Evolutionary conservation across 2,113 vertebrate species (phyloP).

Genomic region (Pachycephala philippinensis): DNA sequence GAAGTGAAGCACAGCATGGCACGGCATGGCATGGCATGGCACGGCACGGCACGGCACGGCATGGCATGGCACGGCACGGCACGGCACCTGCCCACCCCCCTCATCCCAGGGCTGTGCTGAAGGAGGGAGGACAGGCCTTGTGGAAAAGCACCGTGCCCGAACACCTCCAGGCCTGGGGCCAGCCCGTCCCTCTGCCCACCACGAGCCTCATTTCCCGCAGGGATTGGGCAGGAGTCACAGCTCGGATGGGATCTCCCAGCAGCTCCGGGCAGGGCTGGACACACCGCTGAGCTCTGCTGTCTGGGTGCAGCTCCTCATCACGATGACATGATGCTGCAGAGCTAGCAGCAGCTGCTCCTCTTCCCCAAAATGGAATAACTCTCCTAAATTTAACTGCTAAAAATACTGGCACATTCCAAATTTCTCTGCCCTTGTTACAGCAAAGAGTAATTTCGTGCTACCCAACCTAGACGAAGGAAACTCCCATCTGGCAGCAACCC

Average conservation of each 20-base stretch:
- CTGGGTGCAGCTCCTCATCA: accelerated
- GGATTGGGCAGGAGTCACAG: accelerated
- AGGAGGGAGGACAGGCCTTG: too few relatives aligned
- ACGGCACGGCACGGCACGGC: background rate
- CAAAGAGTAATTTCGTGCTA: background rate
- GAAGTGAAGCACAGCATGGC: accelerated
- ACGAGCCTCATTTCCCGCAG: accelerated
- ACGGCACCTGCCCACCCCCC: too few relatives aligned
- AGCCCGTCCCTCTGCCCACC: background rate
- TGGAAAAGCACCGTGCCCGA: accelerated
- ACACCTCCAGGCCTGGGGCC: background rate
- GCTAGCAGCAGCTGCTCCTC: background rate
- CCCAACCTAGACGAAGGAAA: background rate
- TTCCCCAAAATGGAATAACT: background rate
- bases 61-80: too few relatives aligned
- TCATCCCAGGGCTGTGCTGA: accelerated
- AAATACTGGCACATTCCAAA: constrained; percentile 13
- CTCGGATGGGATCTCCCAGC: accelerated
- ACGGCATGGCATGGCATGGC: accelerated
- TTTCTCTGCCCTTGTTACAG: background rate
- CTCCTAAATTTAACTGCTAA: background rate
- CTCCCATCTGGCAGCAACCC: background rate
- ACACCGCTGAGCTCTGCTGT: background rate
- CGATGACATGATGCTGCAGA: accelerated
- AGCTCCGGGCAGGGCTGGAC: background rate